These are phyloP conservation scores for Siniperca scherzeri DNA, from an alignment of 2,797 vertebrate species.

Conservation along the genomic window DNA sequence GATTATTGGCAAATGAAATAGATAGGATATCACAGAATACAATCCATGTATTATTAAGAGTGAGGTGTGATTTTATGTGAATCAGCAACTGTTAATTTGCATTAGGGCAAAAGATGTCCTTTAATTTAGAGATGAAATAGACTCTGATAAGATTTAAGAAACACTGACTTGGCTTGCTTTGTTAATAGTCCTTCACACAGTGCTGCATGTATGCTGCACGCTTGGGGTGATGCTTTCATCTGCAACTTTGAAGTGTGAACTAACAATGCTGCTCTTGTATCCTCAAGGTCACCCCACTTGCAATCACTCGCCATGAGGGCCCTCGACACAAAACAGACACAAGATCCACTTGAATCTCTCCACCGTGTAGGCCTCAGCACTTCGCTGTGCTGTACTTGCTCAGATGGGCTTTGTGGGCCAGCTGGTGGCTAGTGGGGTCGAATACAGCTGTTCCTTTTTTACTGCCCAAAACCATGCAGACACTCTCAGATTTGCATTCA, in stretches of 20 bases:
- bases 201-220: neutral
- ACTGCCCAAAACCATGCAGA: neutral
- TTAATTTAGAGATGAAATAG: conserved; percentile 18
- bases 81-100: conserved; percentile 41
- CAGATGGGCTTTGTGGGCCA: conserved; percentile 19
- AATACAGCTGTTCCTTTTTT: conserved; percentile 55
- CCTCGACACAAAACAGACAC: conserved; percentile 35
- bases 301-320: conserved; percentile 40
- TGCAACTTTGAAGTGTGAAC: conserved; percentile 47
- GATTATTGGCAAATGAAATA: conserved; percentile 63
- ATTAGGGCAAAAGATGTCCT: conserved; percentile 4
- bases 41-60: conserved; percentile 44
- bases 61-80: conserved; percentile 48
- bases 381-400: neutral
- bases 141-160: conserved; percentile 25
- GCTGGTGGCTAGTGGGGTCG: conserved; percentile 14
- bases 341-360: conserved; percentile 43
- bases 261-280: conserved; percentile 53
- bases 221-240: conserved; percentile 11
- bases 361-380: neutral
- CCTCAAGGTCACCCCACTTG: conserved; percentile 56
- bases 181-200: neutral
- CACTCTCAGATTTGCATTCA: conserved; percentile 12
- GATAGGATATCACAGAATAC: conserved; percentile 44
- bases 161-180: neutral